Conservation (phyloP, 2,113 vertebrate genomes). For the Typhlomys cinereus region DNA sequence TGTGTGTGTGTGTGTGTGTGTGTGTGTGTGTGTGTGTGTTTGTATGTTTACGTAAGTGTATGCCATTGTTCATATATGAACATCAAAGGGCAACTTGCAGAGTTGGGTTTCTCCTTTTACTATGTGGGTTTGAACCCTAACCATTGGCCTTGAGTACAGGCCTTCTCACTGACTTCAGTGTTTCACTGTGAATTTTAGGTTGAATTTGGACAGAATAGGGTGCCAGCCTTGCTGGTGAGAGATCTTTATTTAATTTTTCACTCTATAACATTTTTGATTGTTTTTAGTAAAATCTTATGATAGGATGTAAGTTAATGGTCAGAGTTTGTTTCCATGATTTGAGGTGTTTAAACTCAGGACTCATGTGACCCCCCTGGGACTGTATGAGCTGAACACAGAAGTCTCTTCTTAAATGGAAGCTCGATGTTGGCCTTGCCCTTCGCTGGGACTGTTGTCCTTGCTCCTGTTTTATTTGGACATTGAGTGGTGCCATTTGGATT, state of each 20-base stretch:
- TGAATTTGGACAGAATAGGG: neutral
- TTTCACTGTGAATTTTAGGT: neutral
- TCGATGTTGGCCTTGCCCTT: constrained; percentile 29
- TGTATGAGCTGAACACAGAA: constrained; percentile 2
- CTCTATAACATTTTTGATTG: neutral
- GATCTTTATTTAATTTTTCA: neutral
- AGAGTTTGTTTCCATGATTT: constrained; percentile 40
- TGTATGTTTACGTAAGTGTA: neutral
- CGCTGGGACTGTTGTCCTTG: neutral
- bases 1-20: neutral
- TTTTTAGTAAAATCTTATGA: neutral
- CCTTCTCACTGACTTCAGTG: too few relatives aligned
- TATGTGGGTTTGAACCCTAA: neutral
- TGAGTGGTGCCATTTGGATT: constrained; percentile 31
- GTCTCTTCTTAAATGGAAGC: neutral
- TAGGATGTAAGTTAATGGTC: neutral
- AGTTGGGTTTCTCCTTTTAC: neutral
- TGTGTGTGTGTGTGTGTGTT: too few relatives aligned
- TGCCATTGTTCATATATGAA: too few relatives aligned
- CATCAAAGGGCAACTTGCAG: neutral
- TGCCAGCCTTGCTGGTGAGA: neutral
- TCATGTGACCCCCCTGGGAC: neutral
- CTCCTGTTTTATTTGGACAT: constrained; percentile 59
- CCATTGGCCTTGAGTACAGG: neutral
- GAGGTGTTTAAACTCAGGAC: neutral